Percentiles rank a stretch among this genome's conserved stretches.
These are phyloP conservation scores for Stichodactyla helianthus DNA, from an alignment of 64 coral and sea anemone genomes.

Conservation along the genomic window DNA sequence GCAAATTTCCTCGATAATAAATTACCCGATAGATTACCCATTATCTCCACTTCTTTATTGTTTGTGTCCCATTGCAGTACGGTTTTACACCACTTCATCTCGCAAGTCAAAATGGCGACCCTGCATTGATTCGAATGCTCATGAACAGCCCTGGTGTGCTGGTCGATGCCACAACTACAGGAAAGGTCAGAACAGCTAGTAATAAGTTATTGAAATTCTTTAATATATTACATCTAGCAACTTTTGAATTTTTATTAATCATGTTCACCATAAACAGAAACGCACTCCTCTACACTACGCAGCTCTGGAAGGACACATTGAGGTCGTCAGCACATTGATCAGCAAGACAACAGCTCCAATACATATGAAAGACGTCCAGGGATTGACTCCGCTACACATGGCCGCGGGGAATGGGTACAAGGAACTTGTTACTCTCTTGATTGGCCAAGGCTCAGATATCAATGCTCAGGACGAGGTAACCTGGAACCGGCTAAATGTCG, in stretches of 20 bases:
- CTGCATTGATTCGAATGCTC: constrained; percentile 42
- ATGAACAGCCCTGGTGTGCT: constrained; percentile 59
- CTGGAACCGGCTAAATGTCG: no score
- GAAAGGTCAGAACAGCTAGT: background rate
- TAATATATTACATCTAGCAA: no score
- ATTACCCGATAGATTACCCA: no score
- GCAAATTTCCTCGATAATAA: no score
- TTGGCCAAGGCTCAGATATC: constrained; percentile 88
- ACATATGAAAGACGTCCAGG: constrained; percentile 49
- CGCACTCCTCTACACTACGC: constrained; percentile 77
- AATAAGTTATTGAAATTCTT: no score
- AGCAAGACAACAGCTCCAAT: constrained; percentile 68
- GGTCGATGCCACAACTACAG: constrained; percentile 37
- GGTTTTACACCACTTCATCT: constrained; percentile 79
- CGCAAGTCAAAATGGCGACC: constrained; percentile 57
- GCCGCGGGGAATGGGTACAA: constrained; percentile 80
- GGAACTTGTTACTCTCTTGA: constrained; percentile 69
- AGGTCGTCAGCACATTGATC: constrained; percentile 81
- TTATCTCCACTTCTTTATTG: no score
- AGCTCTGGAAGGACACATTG: constrained; percentile 71
- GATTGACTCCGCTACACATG: constrained; percentile 67
- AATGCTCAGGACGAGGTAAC: constrained; percentile 73
- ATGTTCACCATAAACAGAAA: constrained; percentile 28
- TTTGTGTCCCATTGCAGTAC: constrained; percentile 31
- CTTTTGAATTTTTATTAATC: background rate